Conservation (phyloP, 2,113 vertebrate genomes). For the Aspiorhynchus laticeps region DNA sequence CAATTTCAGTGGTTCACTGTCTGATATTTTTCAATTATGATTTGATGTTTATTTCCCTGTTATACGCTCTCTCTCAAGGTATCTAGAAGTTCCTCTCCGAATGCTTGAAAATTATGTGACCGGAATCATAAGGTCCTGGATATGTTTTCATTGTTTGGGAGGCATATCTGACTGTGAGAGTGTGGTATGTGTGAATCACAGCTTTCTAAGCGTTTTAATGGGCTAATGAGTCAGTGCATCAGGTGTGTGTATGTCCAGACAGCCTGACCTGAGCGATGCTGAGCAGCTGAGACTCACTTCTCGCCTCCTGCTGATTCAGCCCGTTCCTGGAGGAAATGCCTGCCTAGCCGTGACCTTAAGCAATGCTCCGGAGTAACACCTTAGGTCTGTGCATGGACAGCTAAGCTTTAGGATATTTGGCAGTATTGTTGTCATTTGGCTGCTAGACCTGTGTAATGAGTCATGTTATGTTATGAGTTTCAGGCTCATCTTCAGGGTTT, state of each 20-base stretch:
- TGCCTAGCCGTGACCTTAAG: constrained; percentile 19
- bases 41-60: constrained; percentile 18
- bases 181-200: constrained; percentile 31
- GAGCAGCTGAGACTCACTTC: constrained; percentile 26
- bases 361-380: neutral
- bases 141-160: neutral
- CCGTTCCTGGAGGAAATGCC: constrained; percentile 39
- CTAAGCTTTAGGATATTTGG: constrained; percentile 18
- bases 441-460: neutral
- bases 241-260: constrained; percentile 26
- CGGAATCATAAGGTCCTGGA: neutral
- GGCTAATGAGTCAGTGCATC: constrained; percentile 41
- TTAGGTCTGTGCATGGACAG: constrained; percentile 12
- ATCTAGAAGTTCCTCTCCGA: constrained; percentile 14
- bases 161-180: neutral
- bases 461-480: constrained; percentile 10
- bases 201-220: constrained; percentile 39
- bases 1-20: constrained; percentile 22
- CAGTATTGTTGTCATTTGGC: constrained; percentile 8
- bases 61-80: constrained; percentile 19
- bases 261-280: constrained; percentile 2
- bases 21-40: constrained; percentile 45
- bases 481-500: neutral
- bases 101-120: constrained; percentile 20
- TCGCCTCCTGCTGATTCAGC: constrained; percentile 19